These are phyloP conservation scores for Papilio polytes DNA, from an alignment of 1,140 invertebrate species.

Conservation along the genomic window DNA sequence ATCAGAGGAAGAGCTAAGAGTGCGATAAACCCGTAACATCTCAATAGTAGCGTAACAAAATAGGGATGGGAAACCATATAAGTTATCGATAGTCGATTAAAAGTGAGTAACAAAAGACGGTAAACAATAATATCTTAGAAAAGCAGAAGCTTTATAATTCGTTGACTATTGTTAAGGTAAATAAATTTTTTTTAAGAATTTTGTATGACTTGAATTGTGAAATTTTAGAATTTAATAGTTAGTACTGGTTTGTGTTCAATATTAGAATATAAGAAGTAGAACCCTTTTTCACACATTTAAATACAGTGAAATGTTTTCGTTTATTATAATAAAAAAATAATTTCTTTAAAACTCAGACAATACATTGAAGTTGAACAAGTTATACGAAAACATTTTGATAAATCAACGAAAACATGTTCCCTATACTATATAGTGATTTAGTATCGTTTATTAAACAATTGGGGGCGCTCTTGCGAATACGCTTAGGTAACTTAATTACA, in stretches of 20 bases:
- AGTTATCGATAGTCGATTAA: neutral
- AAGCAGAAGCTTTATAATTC: too few relatives aligned
- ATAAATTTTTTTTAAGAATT: too few relatives aligned
- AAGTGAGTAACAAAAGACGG: neutral
- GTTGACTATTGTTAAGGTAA: too few relatives aligned
- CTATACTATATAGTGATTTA: neutral
- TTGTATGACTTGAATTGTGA: neutral
- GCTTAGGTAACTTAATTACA: conserved; percentile 52
- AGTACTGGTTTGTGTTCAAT: too few relatives aligned
- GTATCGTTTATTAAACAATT: conserved; percentile 34
- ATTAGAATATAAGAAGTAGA: too few relatives aligned
- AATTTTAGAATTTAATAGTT: too few relatives aligned
- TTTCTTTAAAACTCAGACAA: neutral
- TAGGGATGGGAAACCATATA: neutral
- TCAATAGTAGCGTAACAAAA: conserved; percentile 1
- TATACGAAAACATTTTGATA: neutral
- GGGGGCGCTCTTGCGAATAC: conserved; percentile 27
- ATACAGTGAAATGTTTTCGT: too few relatives aligned
- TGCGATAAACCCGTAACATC: conserved; percentile 16
- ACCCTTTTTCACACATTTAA: too few relatives aligned
- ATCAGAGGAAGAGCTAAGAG: conserved; percentile 18
- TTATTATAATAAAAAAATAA: neutral
- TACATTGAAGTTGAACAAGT: neutral
- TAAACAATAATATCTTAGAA: too few relatives aligned
- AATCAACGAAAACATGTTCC: neutral